phyloP scores from a whole-genome alignment of 2,113 vertebrate genomes.

The Aegotheles bennettii region DNA sequence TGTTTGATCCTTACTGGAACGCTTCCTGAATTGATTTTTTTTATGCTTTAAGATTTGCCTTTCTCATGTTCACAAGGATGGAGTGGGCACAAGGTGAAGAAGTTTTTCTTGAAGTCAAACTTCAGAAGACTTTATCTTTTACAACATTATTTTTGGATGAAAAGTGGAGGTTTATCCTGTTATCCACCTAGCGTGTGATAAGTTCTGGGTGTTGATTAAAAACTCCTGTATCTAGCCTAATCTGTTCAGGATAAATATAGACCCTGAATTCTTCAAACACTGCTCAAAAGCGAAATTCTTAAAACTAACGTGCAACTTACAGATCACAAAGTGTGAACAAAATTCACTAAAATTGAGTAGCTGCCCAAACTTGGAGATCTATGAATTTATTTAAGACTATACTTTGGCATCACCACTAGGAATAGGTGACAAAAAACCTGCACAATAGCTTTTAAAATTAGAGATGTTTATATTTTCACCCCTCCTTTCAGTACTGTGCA shows the following conservation, averaged over 20 bases:
- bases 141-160: background rate
- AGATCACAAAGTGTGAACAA: background rate
- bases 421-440: background rate
- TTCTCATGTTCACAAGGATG: background rate
- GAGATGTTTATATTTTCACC: background rate
- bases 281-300: background rate
- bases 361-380: background rate
- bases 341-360: background rate
- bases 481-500: background rate
- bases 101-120: background rate
- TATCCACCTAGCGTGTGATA: rapidly evolving
- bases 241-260: background rate
- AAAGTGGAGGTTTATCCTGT: background rate
- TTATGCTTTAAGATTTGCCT: background rate
- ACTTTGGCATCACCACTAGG: background rate
- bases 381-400: background rate
- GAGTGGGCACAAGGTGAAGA: background rate
- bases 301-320: background rate
- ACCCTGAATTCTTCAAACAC: background rate
- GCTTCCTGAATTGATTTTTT: background rate
- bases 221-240: background rate
- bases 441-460: background rate
- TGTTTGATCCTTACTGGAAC: background rate
- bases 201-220: background rate
- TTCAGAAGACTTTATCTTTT: background rate